Conservation (phyloP, 1,140 invertebrate genomes). For the Zeugodacus cucurbitae region DNA sequence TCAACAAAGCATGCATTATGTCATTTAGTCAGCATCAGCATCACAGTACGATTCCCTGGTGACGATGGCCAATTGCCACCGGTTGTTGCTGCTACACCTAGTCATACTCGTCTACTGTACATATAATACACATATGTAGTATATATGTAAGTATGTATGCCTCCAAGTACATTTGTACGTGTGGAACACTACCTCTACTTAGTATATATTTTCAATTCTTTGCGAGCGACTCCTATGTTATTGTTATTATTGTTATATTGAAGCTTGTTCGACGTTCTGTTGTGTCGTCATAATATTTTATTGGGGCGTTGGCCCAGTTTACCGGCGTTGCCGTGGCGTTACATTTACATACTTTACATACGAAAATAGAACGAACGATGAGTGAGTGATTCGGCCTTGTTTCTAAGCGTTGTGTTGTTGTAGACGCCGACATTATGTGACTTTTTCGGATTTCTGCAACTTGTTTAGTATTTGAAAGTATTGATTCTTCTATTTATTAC, state of each 20-base stretch:
- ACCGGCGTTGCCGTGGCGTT: background rate
- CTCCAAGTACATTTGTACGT: background rate
- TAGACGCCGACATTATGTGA: background rate
- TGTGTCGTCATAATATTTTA: constrained; percentile 29
- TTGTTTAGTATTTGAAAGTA: background rate
- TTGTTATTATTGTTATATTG: background rate
- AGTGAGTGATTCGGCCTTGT: constrained; percentile 16
- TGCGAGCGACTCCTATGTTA: background rate
- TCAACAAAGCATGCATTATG: background rate
- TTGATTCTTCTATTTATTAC: background rate
- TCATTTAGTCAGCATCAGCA: constrained; percentile 11
- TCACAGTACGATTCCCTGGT: background rate
- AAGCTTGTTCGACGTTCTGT: background rate
- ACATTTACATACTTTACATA: background rate
- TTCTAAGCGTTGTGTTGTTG: background rate
- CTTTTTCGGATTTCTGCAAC: background rate
- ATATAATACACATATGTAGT: background rate
- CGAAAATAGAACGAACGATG: background rate
- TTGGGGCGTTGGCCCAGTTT: constrained; percentile 38
- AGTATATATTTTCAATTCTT: background rate
- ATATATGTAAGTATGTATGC: background rate
- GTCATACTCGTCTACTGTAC: background rate
- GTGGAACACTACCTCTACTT: background rate
- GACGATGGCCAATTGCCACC: background rate
- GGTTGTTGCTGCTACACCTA: background rate